A percentile compares a stretch with the other conserved stretches of the same genome.
These are phyloP conservation scores for Palythoa grandis DNA, from an alignment of 92 coral and sea anemone genomes.

Conservation along the genomic window DNA sequence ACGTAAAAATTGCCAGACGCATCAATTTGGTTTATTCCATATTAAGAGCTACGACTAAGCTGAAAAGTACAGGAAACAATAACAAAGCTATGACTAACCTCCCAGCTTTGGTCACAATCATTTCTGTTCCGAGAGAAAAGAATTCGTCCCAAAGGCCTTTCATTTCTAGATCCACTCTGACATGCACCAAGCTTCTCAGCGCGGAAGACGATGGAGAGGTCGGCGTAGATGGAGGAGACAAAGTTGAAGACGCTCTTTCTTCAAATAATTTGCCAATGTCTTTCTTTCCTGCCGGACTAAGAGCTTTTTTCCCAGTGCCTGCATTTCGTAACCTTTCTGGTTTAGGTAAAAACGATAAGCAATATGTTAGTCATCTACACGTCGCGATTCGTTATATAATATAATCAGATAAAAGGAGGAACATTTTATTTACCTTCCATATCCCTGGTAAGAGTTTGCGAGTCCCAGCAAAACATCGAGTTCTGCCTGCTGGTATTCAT, in stretches of 20 bases:
- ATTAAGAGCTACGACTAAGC: slow-evolving; percentile 26
- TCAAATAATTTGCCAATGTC: slow-evolving; percentile 46
- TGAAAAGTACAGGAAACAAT: slow-evolving; percentile 26
- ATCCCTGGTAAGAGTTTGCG: slow-evolving; percentile 90
- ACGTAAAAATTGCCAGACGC: background rate
- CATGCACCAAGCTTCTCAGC: slow-evolving; percentile 74
- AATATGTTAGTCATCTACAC: slow-evolving; percentile 21
- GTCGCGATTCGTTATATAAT: slow-evolving; percentile 17
- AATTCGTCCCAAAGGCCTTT: slow-evolving; percentile 98
- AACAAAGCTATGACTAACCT: slow-evolving; percentile 70
- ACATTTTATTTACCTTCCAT: slow-evolving; percentile 88
- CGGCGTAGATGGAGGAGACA: slow-evolving; percentile 60
- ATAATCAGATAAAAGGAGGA: slow-evolving; percentile 20
- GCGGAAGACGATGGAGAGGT: slow-evolving; percentile 68
- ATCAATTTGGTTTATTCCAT: slow-evolving; percentile 3
- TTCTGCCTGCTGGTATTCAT: slow-evolving; percentile 72
- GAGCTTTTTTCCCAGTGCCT: slow-evolving; percentile 91
- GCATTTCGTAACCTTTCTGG: slow-evolving; percentile 96
- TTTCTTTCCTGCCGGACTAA: slow-evolving; percentile 44
- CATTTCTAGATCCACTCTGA: slow-evolving; percentile 95
- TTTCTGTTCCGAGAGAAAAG: slow-evolving; percentile 93
- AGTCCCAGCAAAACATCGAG: slow-evolving; percentile 83
- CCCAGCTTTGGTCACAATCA: slow-evolving; percentile 99
- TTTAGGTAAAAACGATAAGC: slow-evolving; percentile 6
- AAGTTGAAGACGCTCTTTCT: slow-evolving; percentile 54